A percentile compares a stretch with the other conserved stretches of the same genome.
These are phyloP conservation scores for Planiliza haematocheilus DNA, from an alignment of 2,113 vertebrate species.

Conservation along the genomic window DNA sequence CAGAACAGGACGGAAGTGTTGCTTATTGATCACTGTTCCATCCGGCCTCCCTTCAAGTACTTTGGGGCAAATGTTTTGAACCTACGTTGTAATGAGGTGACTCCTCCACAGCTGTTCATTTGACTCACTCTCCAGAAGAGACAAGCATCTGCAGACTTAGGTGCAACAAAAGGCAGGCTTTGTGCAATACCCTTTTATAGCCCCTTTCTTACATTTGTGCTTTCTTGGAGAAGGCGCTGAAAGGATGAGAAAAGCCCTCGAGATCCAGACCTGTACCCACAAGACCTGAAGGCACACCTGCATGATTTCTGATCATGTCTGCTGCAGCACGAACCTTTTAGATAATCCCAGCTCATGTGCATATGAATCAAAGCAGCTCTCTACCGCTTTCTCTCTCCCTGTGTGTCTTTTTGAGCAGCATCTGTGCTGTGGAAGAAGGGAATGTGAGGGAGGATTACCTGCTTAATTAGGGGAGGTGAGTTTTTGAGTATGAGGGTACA, in stretches of 20 bases:
- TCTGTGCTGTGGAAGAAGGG: conserved; percentile 44
- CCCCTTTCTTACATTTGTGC: neutral
- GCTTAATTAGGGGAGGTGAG: conserved; percentile 60
- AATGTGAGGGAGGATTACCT: conserved; percentile 56
- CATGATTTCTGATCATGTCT: conserved; percentile 46
- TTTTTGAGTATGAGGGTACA: conserved; percentile 23
- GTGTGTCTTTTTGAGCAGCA: conserved; percentile 47
- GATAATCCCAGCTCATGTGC: conserved; percentile 47
- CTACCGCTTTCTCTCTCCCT: conserved; percentile 20
- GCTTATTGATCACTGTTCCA: conserved; percentile 36
- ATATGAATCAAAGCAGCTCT: conserved; percentile 45
- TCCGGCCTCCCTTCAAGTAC: neutral
- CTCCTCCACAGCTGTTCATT: conserved; percentile 5
- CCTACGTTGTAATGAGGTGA: conserved; percentile 34
- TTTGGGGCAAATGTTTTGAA: conserved; percentile 11
- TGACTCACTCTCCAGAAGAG: conserved; percentile 7
- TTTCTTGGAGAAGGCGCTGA: neutral
- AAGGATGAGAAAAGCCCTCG: neutral
- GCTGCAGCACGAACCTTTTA: conserved; percentile 34
- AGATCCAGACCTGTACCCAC: conserved; percentile 8
- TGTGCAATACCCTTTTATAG: neutral
- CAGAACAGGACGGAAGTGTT: conserved; percentile 10
- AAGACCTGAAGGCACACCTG: conserved; percentile 10
- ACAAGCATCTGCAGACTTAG: neutral
- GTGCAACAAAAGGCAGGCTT: conserved; percentile 5